Percentiles rank a stretch among this genome's conserved stretches.
Conservation (phyloP, 2,888 invertebrate species). For the Anorthoa munda region DNA sequence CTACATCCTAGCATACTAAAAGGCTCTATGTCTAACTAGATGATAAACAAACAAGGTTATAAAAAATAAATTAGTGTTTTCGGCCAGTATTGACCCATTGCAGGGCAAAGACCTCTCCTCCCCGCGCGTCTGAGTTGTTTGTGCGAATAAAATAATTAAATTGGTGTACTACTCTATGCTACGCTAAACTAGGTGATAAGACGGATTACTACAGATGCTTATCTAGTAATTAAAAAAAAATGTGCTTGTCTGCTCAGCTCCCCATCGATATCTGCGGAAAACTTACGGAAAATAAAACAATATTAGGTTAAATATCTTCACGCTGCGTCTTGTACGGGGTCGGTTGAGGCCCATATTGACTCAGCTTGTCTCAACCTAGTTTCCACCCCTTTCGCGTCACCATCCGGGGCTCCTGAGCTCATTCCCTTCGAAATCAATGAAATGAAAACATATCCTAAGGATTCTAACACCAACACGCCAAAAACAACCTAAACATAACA, state of each 20-base stretch:
- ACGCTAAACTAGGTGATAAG: slow-evolving; percentile 18
- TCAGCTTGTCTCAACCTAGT: slow-evolving; percentile 19
- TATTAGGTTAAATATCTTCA: slow-evolving; percentile 24
- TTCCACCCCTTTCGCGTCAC: slow-evolving; percentile 34
- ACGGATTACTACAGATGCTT: background rate
- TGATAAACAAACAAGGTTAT: background rate
- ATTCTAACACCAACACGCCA: slow-evolving; percentile 24
- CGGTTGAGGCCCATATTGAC: slow-evolving; percentile 16
- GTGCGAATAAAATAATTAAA: slow-evolving; percentile 36
- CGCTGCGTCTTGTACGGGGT: background rate
- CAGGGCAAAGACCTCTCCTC: slow-evolving; percentile 51
- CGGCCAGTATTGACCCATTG: slow-evolving; percentile 43
- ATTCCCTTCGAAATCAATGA: slow-evolving; percentile 50
- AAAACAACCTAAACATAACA: slow-evolving; percentile 47
- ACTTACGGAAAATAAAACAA: slow-evolving; percentile 15
- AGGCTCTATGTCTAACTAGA: slow-evolving; percentile 24
- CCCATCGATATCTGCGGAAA: slow-evolving; percentile 22
- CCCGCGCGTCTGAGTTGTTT: slow-evolving; percentile 4
- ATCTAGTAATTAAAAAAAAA: background rate
- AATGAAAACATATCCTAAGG: slow-evolving; percentile 36
- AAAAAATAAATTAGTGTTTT: slow-evolving; percentile 5
- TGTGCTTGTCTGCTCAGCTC: background rate
- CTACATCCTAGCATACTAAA: slow-evolving; percentile 7
- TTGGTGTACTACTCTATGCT: slow-evolving; percentile 10
- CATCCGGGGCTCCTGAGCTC: slow-evolving; percentile 8